Conservation (phyloP, 2,888 invertebrate genomes). For the Chloroclystis v-ata region DNA sequence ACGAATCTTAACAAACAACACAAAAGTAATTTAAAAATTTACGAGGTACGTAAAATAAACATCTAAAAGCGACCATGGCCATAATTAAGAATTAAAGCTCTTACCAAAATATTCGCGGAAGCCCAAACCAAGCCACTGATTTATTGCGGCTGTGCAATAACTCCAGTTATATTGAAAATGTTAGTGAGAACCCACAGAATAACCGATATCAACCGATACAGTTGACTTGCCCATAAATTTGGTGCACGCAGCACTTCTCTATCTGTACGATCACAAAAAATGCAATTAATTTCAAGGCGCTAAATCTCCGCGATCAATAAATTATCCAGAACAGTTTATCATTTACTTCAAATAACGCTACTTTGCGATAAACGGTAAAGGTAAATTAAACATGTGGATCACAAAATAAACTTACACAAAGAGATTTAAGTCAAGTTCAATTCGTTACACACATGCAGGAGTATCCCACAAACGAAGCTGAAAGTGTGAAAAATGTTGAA, state of each 20-base stretch:
- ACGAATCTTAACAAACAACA: too few species aligned
- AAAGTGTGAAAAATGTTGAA: conserved; percentile 25
- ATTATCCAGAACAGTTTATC: conserved; percentile 8
- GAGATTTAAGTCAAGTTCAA: conserved; percentile 12
- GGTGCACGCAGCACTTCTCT: conserved; percentile 22
- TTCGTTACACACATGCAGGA: conserved; percentile 13
- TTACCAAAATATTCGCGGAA: conserved; percentile 60
- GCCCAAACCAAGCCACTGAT: conserved; percentile 51
- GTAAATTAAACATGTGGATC: neutral
- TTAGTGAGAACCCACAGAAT: conserved; percentile 48
- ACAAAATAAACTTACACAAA: conserved; percentile 3
- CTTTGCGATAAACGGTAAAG: conserved; percentile 1
- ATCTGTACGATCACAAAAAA: conserved; percentile 30
- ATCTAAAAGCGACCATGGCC: conserved; percentile 43
- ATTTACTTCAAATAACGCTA: conserved; percentile 2
- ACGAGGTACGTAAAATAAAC: conserved; percentile 63
- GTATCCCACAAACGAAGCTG: conserved; percentile 20
- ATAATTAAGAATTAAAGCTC: conserved; percentile 72
- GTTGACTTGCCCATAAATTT: conserved; percentile 36
- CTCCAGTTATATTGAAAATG: conserved; percentile 60
- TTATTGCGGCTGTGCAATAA: conserved; percentile 58
- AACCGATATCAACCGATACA: conserved; percentile 44
- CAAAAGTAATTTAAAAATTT: conserved; percentile 27
- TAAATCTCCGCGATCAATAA: conserved; percentile 15
- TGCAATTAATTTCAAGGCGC: conserved; percentile 17